These are phyloP conservation scores for Cromileptes altivelis DNA, from an alignment of 2,113 vertebrate species.

Conservation along the genomic window DNA sequence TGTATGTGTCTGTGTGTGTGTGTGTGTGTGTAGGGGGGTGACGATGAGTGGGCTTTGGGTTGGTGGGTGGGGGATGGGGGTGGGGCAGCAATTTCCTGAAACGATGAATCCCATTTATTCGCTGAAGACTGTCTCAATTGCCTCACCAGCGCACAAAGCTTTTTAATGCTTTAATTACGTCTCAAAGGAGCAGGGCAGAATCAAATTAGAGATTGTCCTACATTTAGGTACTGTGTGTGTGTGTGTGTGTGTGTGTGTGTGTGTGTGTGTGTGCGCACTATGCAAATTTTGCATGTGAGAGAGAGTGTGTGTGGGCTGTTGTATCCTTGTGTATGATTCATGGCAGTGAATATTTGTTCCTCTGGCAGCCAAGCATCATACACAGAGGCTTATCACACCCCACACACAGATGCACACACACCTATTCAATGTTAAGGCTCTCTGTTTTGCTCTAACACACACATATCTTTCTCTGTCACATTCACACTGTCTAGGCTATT, in stretches of 20 bases:
- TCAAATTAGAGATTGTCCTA: conserved; percentile 87
- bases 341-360: conserved; percentile 65
- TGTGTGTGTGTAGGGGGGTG: conserved; percentile 19
- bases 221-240: conserved; percentile 74
- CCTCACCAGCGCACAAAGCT: conserved; percentile 84
- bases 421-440: conserved; percentile 30
- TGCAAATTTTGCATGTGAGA: conserved; percentile 61
- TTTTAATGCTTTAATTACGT: conserved; percentile 89
- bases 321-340: conserved; percentile 71
- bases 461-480: conserved; percentile 13
- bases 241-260: conserved; percentile 38
- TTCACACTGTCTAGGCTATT: conserved; percentile 38
- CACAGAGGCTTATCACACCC: conserved; percentile 61
- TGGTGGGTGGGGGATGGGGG: conserved; percentile 69
- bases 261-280: conserved; percentile 15
- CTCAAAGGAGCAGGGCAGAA: conserved; percentile 86
- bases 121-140: conserved; percentile 86
- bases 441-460: conserved; percentile 28
- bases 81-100: conserved; percentile 84
- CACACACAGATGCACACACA: conserved; percentile 53
- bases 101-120: conserved; percentile 87
- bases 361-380: conserved; percentile 69
- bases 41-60: conserved; percentile 59
- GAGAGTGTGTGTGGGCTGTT: conserved; percentile 56
- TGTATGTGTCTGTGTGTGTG: conserved; percentile 3